Percentiles rank a stretch among this genome's conserved stretches.
These are phyloP conservation scores for Saccopteryx bilineata DNA, from an alignment of 2,113 vertebrate genomes.

Conservation along the genomic window DNA sequence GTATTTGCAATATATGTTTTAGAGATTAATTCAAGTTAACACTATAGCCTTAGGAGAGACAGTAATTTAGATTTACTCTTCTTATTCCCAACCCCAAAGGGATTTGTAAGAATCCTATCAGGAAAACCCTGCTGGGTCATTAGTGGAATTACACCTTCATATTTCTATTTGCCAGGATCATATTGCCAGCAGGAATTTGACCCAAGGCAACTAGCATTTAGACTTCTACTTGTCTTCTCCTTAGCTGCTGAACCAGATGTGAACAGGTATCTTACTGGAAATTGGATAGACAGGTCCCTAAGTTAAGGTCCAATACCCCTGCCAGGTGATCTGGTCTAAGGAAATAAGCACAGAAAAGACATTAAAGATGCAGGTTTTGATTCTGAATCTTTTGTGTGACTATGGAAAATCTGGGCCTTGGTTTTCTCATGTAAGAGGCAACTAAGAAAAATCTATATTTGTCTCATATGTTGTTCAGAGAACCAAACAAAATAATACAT, in stretches of 20 bases:
- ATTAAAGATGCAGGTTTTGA: not conserved
- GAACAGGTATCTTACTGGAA: not conserved
- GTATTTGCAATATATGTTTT: not conserved
- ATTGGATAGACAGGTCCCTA: not conserved
- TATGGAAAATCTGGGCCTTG: not conserved
- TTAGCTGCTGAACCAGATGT: not conserved
- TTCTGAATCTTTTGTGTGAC: not conserved
- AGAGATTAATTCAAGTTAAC: not conserved
- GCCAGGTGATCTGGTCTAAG: not conserved
- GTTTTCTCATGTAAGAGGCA: conserved; percentile 15
- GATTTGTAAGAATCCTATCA: not conserved
- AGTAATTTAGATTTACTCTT: not conserved
- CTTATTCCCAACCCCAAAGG: not conserved
- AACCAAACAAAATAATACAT: not conserved
- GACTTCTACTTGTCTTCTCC: not conserved
- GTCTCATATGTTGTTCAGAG: not conserved
- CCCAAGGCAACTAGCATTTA: not conserved
- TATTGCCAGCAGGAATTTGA: not conserved
- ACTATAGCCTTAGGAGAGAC: not conserved
- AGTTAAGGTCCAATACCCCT: not conserved
- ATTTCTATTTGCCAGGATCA: not conserved
- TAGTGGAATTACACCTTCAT: conserved; percentile 6
- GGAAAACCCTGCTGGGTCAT: conserved; percentile 21
- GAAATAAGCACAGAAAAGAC: not conserved
- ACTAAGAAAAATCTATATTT: not conserved